Conservation (phyloP, 2,888 invertebrate species). For the Dasypolia templi region DNA sequence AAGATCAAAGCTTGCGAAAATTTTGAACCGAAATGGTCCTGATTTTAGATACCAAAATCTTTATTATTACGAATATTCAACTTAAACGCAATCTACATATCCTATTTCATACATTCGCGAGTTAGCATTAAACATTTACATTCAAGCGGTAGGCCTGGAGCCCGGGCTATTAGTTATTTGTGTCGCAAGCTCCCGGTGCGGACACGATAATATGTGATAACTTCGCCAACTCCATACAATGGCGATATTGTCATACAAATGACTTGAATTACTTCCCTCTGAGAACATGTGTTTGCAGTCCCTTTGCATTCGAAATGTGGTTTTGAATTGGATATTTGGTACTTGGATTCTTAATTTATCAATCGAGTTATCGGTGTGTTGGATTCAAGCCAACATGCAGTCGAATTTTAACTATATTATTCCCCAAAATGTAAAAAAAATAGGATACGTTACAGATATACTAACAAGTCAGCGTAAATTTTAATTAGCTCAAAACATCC, state of each 20-base stretch:
- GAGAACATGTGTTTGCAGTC: slow-evolving; percentile 38
- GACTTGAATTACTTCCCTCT: slow-evolving; percentile 61
- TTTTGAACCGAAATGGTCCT: neutral
- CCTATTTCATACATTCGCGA: slow-evolving; percentile 41
- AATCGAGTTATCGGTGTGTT: neutral
- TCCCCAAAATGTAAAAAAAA: neutral
- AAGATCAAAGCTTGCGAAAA: no score
- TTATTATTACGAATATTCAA: neutral
- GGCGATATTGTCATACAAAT: slow-evolving; percentile 73
- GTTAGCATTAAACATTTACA: slow-evolving; percentile 65
- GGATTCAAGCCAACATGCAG: neutral
- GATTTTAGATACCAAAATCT: neutral
- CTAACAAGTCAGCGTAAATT: neutral
- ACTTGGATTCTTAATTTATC: slow-evolving; percentile 1
- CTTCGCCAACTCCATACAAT: slow-evolving; percentile 70
- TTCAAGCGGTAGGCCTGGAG: slow-evolving; percentile 63
- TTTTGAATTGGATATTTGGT: slow-evolving; percentile 30
- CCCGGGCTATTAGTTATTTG: slow-evolving; percentile 70
- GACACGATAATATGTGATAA: slow-evolving; percentile 75
- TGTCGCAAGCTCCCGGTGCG: slow-evolving; percentile 64
- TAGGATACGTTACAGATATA: no score
- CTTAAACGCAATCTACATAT: slow-evolving; percentile 29
- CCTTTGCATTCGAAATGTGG: slow-evolving; percentile 41
- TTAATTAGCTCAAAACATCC: neutral
- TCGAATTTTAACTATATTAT: neutral